A percentile compares a stretch with the other conserved stretches of the same genome.
These are phyloP conservation scores for Psammodynastes pulverulentus DNA, from an alignment of 2,113 vertebrate species.

Conservation along the genomic window DNA sequence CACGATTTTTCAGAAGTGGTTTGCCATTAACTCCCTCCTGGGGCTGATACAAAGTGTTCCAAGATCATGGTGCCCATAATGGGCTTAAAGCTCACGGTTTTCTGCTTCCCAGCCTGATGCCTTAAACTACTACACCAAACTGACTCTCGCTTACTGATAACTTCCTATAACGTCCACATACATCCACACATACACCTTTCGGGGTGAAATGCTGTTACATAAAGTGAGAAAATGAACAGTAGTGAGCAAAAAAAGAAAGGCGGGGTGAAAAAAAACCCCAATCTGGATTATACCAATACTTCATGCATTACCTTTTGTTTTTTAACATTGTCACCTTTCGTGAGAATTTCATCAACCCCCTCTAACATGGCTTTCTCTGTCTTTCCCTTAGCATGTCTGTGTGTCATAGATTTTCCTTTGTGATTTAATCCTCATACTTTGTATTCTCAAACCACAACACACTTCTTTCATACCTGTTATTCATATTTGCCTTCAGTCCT, in stretches of 20 bases:
- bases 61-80: too few relatives aligned
- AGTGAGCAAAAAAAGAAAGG: neutral
- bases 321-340: neutral
- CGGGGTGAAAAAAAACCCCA: neutral
- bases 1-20: neutral
- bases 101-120: neutral
- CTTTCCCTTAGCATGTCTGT: neutral
- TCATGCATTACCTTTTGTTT: neutral
- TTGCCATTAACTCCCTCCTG: neutral
- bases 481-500: neutral
- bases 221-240: neutral
- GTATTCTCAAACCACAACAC: neutral
- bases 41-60: too few relatives aligned
- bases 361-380: neutral
- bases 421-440: neutral
- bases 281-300: neutral
- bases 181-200: neutral
- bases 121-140: neutral
- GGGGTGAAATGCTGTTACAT: neutral
- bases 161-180: neutral
- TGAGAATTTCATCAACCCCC: neutral
- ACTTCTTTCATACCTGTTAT: neutral
- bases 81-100: too few relatives aligned
- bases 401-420: neutral
- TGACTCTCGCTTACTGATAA: neutral